phyloP scores from a whole-genome alignment of 2,113 vertebrate genomes.

The Monarcha castaneiventris region DNA sequence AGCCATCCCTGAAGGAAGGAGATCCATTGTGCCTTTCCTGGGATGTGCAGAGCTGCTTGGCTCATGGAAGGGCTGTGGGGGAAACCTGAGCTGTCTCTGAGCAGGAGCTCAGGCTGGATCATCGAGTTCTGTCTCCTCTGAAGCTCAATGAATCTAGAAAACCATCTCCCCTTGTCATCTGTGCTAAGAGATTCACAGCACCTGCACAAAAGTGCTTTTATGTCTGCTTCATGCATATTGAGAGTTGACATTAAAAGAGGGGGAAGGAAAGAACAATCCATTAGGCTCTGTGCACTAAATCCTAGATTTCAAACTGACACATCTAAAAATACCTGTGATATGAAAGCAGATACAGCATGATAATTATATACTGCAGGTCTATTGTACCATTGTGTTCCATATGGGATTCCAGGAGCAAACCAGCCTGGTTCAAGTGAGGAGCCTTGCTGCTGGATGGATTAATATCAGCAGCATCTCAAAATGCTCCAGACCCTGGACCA shows the following conservation, averaged over 20 bases:
- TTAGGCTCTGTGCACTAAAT: slow-evolving; percentile 60
- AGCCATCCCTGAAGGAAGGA: neutral
- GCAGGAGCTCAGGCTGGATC: slow-evolving; percentile 10
- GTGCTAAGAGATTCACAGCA: slow-evolving; percentile 26
- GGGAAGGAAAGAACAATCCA: slow-evolving; percentile 57
- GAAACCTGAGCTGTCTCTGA: neutral
- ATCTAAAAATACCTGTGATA: slow-evolving; percentile 65
- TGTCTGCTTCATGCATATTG: slow-evolving; percentile 63
- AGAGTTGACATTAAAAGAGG: slow-evolving; percentile 54
- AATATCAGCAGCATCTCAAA: neutral
- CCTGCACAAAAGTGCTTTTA: slow-evolving; percentile 59
- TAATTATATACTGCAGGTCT: slow-evolving; percentile 36
- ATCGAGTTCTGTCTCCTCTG: neutral
- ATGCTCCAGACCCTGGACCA: neutral
- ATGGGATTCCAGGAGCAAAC: slow-evolving; percentile 12
- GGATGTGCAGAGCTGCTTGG: neutral
- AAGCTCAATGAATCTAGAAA: slow-evolving; percentile 52
- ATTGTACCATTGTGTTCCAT: neutral
- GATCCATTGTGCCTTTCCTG: neutral
- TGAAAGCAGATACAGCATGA: slow-evolving; percentile 58
- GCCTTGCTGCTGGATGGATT: neutral
- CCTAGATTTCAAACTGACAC: slow-evolving; percentile 61
- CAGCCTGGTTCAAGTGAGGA: neutral
- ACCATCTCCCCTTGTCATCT: slow-evolving; percentile 36
- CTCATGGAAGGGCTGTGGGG: neutral